Evolutionary conservation across 2,113 vertebrate species (phyloP).

Genomic region (Blennius ocellaris): DNA sequence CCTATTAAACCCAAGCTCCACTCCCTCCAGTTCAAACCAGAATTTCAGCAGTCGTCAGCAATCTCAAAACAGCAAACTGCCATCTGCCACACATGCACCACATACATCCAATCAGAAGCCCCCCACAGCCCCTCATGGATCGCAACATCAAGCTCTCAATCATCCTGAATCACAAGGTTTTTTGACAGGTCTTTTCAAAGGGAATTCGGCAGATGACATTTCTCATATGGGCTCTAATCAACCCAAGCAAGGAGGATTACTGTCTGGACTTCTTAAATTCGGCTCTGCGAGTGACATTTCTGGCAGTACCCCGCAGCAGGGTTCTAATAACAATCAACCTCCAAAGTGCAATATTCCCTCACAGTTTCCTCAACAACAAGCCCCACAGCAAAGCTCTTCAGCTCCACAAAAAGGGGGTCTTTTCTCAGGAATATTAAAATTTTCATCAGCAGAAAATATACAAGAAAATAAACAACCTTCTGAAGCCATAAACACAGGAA

Average conservation of each 20-base stretch:
- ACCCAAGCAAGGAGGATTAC: slow-evolving; percentile 73
- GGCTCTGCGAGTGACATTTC: slow-evolving; percentile 70
- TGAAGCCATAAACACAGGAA: slow-evolving; percentile 46
- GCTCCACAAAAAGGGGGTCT: slow-evolving; percentile 48
- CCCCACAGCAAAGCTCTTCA: slow-evolving; percentile 51
- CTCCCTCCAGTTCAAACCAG: slow-evolving; percentile 49
- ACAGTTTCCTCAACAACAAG: slow-evolving; percentile 33
- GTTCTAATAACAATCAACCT: slow-evolving; percentile 51
- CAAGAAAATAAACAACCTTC: slow-evolving; percentile 44
- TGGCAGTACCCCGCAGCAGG: slow-evolving; percentile 47
- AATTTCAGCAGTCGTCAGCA: slow-evolving; percentile 43
- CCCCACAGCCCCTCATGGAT: slow-evolving; percentile 11
- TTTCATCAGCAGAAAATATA: slow-evolving; percentile 83
- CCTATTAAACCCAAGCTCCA: slow-evolving; percentile 64
- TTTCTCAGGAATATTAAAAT: slow-evolving; percentile 79
- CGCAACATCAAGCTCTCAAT: slow-evolving; percentile 44
- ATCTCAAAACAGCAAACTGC: slow-evolving; percentile 25
- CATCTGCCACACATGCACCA: slow-evolving; percentile 30
- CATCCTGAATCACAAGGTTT: slow-evolving; percentile 68
- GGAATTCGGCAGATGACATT: slow-evolving; percentile 50
- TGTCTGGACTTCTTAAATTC: slow-evolving; percentile 80
- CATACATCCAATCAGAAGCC: slow-evolving; percentile 44
- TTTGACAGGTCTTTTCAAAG: slow-evolving; percentile 78
- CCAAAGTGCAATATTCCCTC: slow-evolving; percentile 34
- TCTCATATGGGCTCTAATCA: slow-evolving; percentile 51